phyloP scores from a whole-genome alignment of 2,797 vertebrate genomes.

The Rhinichthys osculus region DNA sequence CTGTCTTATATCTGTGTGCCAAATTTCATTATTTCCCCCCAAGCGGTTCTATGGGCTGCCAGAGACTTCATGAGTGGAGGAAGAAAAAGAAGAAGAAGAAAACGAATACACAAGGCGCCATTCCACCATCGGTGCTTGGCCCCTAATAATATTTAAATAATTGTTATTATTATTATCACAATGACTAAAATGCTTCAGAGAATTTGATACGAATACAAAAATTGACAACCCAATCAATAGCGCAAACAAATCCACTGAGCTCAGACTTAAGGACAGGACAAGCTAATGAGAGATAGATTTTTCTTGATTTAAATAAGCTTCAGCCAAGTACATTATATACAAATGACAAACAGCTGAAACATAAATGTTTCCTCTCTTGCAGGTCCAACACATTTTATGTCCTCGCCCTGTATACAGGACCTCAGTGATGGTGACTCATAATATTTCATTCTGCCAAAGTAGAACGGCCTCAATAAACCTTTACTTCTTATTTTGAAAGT shows the following conservation, averaged over 20 bases:
- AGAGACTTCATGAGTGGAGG: not conserved
- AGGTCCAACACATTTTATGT: constrained; percentile 23
- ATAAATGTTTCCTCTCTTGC: not conserved
- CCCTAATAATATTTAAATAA: not conserved
- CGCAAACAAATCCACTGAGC: constrained; percentile 64
- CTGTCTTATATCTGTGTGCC: not conserved
- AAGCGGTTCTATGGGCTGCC: not conserved
- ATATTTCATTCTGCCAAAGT: constrained; percentile 42
- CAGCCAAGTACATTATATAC: not conserved
- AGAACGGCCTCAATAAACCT: constrained; percentile 34
- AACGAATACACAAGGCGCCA: not conserved
- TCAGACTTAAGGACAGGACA: constrained; percentile 55
- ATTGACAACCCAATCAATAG: constrained; percentile 71
- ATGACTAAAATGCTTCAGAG: not conserved
- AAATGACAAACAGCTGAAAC: constrained; percentile 29
- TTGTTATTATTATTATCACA: not conserved
- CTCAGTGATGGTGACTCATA: constrained; percentile 41
- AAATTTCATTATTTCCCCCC: not conserved
- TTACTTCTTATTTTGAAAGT: constrained; percentile 40
- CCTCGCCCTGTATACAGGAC: constrained; percentile 28
- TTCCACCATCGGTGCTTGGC: not conserved
- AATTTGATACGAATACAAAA: constrained; percentile 63
- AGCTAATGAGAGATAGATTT: not conserved
- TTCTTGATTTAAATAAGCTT: constrained; percentile 11
- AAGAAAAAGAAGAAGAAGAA: not conserved